These are phyloP conservation scores for Agapornis roseicollis DNA, from an alignment of 2,113 vertebrate species.

Conservation along the genomic window DNA sequence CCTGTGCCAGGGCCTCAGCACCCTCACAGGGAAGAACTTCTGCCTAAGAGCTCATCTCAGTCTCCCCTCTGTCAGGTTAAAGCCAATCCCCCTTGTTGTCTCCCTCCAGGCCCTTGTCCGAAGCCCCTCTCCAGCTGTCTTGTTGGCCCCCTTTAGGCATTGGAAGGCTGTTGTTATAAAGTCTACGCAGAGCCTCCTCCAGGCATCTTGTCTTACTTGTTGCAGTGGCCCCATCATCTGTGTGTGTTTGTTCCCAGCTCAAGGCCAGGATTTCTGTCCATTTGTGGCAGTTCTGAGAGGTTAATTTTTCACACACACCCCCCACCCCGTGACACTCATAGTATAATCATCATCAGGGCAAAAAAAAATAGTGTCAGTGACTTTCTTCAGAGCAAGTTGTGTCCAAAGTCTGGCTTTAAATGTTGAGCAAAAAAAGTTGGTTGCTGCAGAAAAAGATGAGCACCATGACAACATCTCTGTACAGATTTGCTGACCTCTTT, in stretches of 20 bases:
- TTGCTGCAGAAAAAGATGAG: neutral
- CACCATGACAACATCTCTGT: neutral
- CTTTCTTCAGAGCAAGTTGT: neutral
- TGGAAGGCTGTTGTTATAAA: neutral
- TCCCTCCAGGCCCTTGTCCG: neutral
- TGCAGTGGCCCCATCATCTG: neutral
- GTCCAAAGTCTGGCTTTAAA: neutral
- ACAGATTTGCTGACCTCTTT: constrained; percentile 25
- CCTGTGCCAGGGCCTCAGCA: neutral
- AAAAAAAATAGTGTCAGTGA: neutral
- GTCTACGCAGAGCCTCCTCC: neutral
- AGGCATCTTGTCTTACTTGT: neutral
- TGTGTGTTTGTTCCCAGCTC: neutral
- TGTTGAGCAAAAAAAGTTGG: neutral
- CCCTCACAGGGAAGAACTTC: neutral
- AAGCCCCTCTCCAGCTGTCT: neutral
- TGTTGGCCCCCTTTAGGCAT: neutral
- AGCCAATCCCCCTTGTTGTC: neutral
- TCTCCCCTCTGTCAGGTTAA: neutral
- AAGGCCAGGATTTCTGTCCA: neutral
- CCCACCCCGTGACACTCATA: neutral
- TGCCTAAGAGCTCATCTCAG: neutral
- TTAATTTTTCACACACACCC: rapidly evolving
- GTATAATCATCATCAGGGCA: neutral
- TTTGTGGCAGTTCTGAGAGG: neutral